These are phyloP conservation scores for Beaufortia kweichowensis DNA, from an alignment of 2,113 vertebrate species.

Conservation along the genomic window DNA sequence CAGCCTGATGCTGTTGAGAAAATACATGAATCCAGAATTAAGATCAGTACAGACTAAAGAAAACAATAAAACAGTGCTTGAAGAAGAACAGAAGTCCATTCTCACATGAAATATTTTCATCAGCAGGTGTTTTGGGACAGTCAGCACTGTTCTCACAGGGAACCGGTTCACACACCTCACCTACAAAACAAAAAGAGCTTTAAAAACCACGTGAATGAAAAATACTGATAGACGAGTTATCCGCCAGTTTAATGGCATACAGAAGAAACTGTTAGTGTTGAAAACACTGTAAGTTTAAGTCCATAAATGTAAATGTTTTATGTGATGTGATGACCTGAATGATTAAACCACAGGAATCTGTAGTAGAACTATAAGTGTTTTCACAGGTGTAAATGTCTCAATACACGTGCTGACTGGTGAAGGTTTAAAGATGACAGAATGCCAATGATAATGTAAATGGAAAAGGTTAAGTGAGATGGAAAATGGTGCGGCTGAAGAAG, in stretches of 20 bases:
- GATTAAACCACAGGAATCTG: conserved; percentile 18
- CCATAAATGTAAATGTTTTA: no score
- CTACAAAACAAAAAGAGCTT: conserved; percentile 19
- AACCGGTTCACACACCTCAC: conserved; percentile 40
- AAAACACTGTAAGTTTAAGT: no score
- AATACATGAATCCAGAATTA: no score
- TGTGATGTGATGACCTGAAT: not conserved
- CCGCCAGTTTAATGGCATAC: no score
- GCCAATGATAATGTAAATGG: not conserved
- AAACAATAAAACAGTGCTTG: no score
- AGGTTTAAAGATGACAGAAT: not conserved
- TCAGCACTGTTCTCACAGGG: conserved; percentile 41
- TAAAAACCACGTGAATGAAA: no score
- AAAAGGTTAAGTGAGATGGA: not conserved
- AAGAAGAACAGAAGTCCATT: not conserved
- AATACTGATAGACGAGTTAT: no score
- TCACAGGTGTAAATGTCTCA: conserved; percentile 21
- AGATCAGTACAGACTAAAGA: not conserved
- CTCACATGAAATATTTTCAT: conserved; percentile 37
- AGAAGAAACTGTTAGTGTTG: no score
- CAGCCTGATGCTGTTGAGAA: conserved; percentile 37
- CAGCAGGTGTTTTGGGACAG: conserved; percentile 30
- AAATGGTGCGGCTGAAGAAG: not conserved
- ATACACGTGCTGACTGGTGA: not conserved
- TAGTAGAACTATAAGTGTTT: conserved; percentile 1